A percentile compares a stretch with the other conserved stretches of the same genome.
phyloP scores from a whole-genome alignment of 2,888 invertebrate genomes.

The Lordiphosa fenestrarum region DNA sequence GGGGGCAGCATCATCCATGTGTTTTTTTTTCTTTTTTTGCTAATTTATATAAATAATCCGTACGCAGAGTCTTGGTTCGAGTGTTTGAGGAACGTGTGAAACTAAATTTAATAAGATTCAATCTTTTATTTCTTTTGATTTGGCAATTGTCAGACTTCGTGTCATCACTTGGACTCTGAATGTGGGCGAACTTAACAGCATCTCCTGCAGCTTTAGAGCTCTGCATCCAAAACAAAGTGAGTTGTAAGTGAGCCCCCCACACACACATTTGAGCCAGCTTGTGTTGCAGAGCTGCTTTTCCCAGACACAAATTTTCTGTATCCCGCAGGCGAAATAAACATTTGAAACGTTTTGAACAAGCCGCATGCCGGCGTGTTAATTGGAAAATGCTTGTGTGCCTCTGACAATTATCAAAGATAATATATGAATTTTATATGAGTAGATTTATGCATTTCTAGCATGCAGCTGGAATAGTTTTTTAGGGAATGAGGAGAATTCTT shows the following conservation, averaged over 20 bases:
- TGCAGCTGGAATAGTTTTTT: too few species aligned
- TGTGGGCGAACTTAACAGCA: slow-evolving; percentile 46
- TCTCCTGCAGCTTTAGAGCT: slow-evolving; percentile 16
- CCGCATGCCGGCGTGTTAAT: slow-evolving; percentile 55
- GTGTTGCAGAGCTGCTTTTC: slow-evolving; percentile 24
- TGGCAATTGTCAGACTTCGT: slow-evolving; percentile 58
- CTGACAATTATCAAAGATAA: slow-evolving; percentile 57
- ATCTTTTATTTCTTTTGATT: too few species aligned
- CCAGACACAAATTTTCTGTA: slow-evolving; percentile 37
- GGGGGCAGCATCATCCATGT: slow-evolving; percentile 24
- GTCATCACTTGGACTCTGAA: slow-evolving; percentile 64
- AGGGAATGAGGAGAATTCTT: too few species aligned
- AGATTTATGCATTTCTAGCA: slow-evolving; percentile 1
- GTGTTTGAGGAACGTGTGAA: slow-evolving; percentile 46
- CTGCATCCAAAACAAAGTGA: slow-evolving; percentile 51
- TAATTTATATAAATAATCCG: slow-evolving; percentile 74
- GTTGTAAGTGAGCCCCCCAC: slow-evolving; percentile 62
- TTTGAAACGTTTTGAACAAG: slow-evolving; percentile 33
- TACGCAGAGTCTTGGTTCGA: slow-evolving; percentile 19
- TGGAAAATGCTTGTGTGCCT: slow-evolving; percentile 58
- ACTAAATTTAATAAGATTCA: slow-evolving; percentile 16
- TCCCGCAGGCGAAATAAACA: slow-evolving; percentile 21
- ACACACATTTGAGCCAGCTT: slow-evolving; percentile 8
- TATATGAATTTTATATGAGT: slow-evolving; percentile 17
- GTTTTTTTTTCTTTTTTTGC: slow-evolving; percentile 50